phyloP scores from a whole-genome alignment of 1,140 invertebrate genomes.

The Sycophaga agraensis region DNA sequence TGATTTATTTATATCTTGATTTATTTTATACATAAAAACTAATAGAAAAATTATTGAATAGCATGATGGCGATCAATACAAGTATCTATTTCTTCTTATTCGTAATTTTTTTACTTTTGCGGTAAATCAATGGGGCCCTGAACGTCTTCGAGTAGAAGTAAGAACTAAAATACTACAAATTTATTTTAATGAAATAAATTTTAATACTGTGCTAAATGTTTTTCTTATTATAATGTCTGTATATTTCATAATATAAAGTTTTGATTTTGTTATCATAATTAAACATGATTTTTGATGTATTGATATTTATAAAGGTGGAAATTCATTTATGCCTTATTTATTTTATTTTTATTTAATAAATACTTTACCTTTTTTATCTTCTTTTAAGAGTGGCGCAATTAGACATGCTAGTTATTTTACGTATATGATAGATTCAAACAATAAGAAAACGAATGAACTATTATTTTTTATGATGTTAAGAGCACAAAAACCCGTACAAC shows the following conservation, averaged over 20 bases:
- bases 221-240: no score
- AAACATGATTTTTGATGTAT: no score
- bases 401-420: background rate
- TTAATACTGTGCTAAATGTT: no score
- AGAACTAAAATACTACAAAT: background rate
- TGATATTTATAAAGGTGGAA: background rate
- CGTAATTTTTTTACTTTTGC: constrained; percentile 13
- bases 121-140: constrained; percentile 3
- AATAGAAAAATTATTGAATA: background rate
- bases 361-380: no score
- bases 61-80: background rate
- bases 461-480: constrained; percentile 4
- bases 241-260: no score
- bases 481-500: constrained; percentile 3
- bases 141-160: constrained; percentile 4
- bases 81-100: background rate
- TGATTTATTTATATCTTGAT: no score
- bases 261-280: no score
- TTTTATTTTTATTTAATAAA: no score
- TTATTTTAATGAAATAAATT: background rate
- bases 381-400: constrained; percentile 1
- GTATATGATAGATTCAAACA: background rate
- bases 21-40: no score
- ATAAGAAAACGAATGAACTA: background rate
- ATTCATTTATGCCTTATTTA: background rate